A percentile compares a stretch with the other conserved stretches of the same genome.
Evolutionary conservation across 2,888 invertebrate species (phyloP).

Genomic region (Rhopalosiphum nymphaeae): DNA sequence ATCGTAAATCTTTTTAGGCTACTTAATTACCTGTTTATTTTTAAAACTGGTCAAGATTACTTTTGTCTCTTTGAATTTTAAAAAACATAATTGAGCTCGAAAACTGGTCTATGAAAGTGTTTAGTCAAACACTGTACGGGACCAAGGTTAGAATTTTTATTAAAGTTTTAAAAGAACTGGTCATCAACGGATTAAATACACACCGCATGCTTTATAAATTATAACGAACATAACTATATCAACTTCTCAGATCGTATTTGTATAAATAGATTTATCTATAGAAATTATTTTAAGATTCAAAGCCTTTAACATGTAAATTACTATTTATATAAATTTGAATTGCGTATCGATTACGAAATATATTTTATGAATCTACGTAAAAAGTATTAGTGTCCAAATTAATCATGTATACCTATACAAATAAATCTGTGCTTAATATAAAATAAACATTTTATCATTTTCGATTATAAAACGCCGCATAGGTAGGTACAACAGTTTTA

Average conservation of each 20-base stretch:
- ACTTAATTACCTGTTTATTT: constrained; percentile 52
- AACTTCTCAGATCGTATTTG: neutral
- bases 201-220: neutral
- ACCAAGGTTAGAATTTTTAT: constrained; percentile 35
- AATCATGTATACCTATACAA: neutral
- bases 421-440: neutral
- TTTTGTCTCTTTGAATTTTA: constrained; percentile 46
- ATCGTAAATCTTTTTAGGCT: constrained; percentile 53
- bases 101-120: constrained; percentile 46
- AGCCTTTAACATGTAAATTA: neutral
- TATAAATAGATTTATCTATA: neutral
- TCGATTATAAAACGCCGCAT: neutral
- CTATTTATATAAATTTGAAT: neutral
- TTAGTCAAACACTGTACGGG: neutral
- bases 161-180: constrained; percentile 16
- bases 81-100: constrained; percentile 12
- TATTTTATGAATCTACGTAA: neutral
- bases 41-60: constrained; percentile 50
- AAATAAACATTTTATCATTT: neutral
- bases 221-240: neutral
- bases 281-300: neutral
- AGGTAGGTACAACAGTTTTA: neutral
- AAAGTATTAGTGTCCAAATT: neutral
- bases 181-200: constrained; percentile 27
- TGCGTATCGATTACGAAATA: neutral